Evolutionary conservation across 2,888 invertebrate genomes (phyloP).

Genomic region (Omphaloscelis lunosa): DNA sequence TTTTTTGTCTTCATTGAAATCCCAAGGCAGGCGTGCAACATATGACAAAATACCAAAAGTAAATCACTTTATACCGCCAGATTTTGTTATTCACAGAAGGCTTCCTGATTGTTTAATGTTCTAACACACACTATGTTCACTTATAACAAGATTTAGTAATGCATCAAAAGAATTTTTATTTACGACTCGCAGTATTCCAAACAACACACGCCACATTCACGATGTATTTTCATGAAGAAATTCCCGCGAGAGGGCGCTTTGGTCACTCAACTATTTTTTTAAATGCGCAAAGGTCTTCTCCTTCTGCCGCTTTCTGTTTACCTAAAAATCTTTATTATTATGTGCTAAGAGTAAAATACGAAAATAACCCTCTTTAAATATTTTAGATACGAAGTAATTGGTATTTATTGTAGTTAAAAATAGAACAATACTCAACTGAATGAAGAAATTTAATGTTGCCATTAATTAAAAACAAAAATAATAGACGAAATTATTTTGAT

Average conservation of each 20-base stretch:
- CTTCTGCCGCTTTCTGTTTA: not conserved
- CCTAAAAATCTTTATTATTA: not conserved
- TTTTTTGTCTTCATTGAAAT: constrained; percentile 88
- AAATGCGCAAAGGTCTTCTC: constrained; percentile 36
- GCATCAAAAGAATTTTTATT: constrained; percentile 88
- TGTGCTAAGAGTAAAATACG: not conserved
- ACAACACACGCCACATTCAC: constrained; percentile 91
- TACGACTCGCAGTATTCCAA: constrained; percentile 89
- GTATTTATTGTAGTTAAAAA: not conserved
- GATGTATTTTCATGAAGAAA: constrained; percentile 84
- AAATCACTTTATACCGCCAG: constrained; percentile 75
- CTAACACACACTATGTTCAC: constrained; percentile 78
- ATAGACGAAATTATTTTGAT: not conserved
- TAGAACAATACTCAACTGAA: not conserved
- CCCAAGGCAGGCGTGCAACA: constrained; percentile 90
- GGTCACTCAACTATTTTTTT: constrained; percentile 43
- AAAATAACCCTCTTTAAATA: not conserved
- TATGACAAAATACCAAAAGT: constrained; percentile 87
- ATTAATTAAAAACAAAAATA: constrained; percentile 3
- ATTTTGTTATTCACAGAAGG: constrained; percentile 73
- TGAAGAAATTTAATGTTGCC: constrained; percentile 17
- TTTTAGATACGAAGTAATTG: not conserved
- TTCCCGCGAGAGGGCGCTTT: constrained; percentile 84
- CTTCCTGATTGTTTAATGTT: constrained; percentile 73
- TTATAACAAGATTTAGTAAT: constrained; percentile 78